Conservation (phyloP, 2,797 vertebrate genomes). For the Amblyopsis hoosieri region DNA sequence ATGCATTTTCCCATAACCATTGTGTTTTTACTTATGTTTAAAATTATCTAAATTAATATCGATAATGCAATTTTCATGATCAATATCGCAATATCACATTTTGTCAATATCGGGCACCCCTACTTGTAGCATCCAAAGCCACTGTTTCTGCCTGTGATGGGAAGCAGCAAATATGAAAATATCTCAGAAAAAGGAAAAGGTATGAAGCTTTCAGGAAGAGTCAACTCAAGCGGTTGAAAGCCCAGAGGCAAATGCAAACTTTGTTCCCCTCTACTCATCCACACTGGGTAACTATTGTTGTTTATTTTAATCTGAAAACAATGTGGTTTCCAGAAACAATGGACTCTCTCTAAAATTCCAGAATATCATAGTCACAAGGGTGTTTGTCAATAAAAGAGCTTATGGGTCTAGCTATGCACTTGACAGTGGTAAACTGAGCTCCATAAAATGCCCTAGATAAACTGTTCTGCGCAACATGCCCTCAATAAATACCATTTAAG, state of each 20-base stretch:
- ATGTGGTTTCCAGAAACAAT: conserved; percentile 53
- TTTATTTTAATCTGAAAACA: conserved; percentile 39
- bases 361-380: conserved; percentile 38
- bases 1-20: no score
- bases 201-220: conserved; percentile 40
- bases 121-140: background rate
- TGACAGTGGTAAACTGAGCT: conserved; percentile 20
- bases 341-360: conserved; percentile 39
- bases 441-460: conserved; percentile 5
- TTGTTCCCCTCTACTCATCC: conserved; percentile 45
- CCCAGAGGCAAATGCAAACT: conserved; percentile 50
- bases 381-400: conserved; percentile 32
- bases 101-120: conserved; percentile 11
- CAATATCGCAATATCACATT: background rate
- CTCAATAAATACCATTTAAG: conserved; percentile 12
- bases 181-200: conserved; percentile 46
- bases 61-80: no score
- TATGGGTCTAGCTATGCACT: conserved; percentile 30
- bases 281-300: conserved; percentile 50
- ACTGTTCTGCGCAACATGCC: conserved; percentile 11
- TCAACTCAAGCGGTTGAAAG: conserved; percentile 41
- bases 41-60: no score
- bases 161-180: conserved; percentile 22
- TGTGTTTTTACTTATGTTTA: no score
- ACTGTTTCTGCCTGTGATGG: conserved; percentile 15